phyloP scores from a whole-genome alignment of 2,113 vertebrate species.

The Paracanthobrama guichenoti region DNA sequence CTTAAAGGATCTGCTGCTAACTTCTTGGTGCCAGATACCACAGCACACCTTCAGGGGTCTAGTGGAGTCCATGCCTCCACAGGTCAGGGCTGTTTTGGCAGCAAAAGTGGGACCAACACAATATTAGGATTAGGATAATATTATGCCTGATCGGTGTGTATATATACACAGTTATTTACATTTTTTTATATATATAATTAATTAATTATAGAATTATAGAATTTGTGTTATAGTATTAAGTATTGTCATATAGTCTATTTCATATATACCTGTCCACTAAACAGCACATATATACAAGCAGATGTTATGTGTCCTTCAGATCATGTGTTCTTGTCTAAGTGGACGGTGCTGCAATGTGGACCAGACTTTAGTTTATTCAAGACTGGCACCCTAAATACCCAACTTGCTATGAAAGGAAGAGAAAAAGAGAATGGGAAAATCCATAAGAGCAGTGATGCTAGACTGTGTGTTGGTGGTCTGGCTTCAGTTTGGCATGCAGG shows the following conservation, averaged over 20 bases:
- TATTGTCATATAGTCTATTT: not conserved
- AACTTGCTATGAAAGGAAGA: not conserved
- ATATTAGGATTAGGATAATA: too few species aligned
- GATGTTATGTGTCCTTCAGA: not conserved
- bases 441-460: constrained; percentile 13
- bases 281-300: not conserved
- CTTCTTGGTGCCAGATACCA: too few species aligned
- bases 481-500: constrained; percentile 33
- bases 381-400: not conserved
- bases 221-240: not conserved
- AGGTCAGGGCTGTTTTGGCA: too few species aligned
- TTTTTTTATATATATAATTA: not conserved
- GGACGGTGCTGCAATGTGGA: not conserved
- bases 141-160: too few species aligned
- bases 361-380: not conserved
- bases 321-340: not conserved
- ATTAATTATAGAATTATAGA: too few species aligned
- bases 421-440: not conserved
- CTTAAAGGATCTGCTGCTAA: too few species aligned
- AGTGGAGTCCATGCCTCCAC: too few species aligned
- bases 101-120: too few species aligned
- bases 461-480: constrained; percentile 55
- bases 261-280: not conserved
- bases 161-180: too few species aligned
- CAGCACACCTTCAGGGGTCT: too few species aligned